Evolutionary conservation across 1,140 invertebrate species (phyloP), one percentile per base, ranked within the genome.

Genomic region (Melipona quadrifasciata): DNA sequence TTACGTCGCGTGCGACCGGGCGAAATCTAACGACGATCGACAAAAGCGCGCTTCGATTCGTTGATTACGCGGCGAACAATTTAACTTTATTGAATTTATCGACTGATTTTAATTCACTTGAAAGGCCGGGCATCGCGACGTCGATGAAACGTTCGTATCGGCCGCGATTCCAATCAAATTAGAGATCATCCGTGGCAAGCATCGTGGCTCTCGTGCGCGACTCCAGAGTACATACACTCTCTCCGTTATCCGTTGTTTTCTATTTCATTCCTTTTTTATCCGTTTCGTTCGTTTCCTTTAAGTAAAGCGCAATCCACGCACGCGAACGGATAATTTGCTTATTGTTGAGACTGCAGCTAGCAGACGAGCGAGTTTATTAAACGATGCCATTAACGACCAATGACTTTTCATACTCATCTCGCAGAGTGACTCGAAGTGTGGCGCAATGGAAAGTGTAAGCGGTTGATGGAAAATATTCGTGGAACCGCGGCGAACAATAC

Each of bases 251-350:
- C 73, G 11, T 8, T 19, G 3, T 16, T 24, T 4, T 12, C 51
- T n/a, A 34, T 34, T n/a, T 68, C 11, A 31, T 6, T 47, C 39
- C 0, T 47, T 8, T 47, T 6, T 8, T 8, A 0, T 24, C 31
- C 1, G 21, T 39, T 12, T 34, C 34, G 57, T 65, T 47, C 47
- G 51, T 53, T 61, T 75, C 17, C 47, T 76, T 53, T 27, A 39
- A 75, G 51, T 61, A 39, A 27, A 64, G 21, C 70, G 21, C 47
- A 21, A 74, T 67, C 27, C 65, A 12, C 17, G 80, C 80, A 82
- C 73, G 80, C 80, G 73, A 82, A 82, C 73, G 61, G 17, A 47
- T 55, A 76, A 82, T 82, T 82, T 76, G 72, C 71, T 75, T 75
- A 64, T 55, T 65, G 71, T 31, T 14, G 31, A n/a, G n/a, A n/a